phyloP scores from a whole-genome alignment of 2,113 vertebrate genomes.

The Benitochromis conjunctus region DNA sequence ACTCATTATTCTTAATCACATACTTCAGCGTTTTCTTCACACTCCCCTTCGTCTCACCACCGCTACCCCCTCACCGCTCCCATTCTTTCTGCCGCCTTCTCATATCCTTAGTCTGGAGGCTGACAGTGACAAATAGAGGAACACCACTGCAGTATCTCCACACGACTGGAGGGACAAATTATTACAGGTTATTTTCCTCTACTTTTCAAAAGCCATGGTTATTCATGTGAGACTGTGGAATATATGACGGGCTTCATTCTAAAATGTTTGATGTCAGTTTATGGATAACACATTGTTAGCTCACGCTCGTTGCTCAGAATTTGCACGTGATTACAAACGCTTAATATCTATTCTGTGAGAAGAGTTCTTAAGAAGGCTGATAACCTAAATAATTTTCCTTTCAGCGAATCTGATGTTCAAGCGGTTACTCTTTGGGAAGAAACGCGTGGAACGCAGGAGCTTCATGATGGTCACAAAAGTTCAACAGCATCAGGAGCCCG shows the following conservation, averaged over 20 bases:
- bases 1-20: conserved; percentile 82
- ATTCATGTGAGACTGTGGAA: conserved; percentile 49
- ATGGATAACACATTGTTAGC: conserved; percentile 32
- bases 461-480: neutral
- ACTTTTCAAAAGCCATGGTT: conserved; percentile 60
- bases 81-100: conserved; percentile 70
- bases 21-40: conserved; percentile 77
- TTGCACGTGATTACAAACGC: conserved; percentile 16
- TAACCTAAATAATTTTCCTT: neutral
- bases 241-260: conserved; percentile 31
- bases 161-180: conserved; percentile 74
- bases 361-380: neutral
- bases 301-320: conserved; percentile 5
- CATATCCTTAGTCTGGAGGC: conserved; percentile 77
- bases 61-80: conserved; percentile 13
- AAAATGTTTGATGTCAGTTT: conserved; percentile 45
- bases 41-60: conserved; percentile 43
- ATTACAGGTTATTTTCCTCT: conserved; percentile 71
- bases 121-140: conserved; percentile 80
- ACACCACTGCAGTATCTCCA: conserved; percentile 68
- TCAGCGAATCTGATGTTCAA: neutral
- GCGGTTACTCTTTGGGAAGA: neutral
- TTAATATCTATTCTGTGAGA: neutral
- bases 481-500: neutral
- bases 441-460: neutral